Evolutionary conservation across 2,113 vertebrate genomes (phyloP).

Genomic region (Melanerpes aurifrons): DNA sequence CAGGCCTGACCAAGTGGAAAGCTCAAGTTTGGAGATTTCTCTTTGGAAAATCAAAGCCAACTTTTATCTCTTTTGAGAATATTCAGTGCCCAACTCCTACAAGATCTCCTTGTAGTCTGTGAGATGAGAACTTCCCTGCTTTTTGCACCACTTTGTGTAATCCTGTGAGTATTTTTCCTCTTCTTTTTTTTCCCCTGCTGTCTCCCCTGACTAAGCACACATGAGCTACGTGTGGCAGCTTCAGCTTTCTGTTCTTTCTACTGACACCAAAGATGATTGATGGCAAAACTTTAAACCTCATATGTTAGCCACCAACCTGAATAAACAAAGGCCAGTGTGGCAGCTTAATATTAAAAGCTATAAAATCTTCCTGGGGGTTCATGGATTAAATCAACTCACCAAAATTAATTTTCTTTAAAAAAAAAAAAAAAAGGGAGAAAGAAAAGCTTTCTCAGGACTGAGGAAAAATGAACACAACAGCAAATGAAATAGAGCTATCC

Average conservation of each 20-base stretch:
- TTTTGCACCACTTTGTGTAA: background rate
- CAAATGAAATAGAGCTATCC: slow-evolving; percentile 56
- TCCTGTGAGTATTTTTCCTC: background rate
- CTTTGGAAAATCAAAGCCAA: background rate
- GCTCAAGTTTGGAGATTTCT: background rate
- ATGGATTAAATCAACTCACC: slow-evolving; percentile 66
- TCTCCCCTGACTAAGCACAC: background rate
- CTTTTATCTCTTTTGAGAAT: background rate
- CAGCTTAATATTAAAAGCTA: slow-evolving; percentile 67
- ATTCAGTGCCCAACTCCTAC: background rate
- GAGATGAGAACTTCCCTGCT: background rate
- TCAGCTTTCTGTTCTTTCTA: background rate
- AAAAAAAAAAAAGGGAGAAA: background rate
- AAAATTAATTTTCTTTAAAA: background rate
- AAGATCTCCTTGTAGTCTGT: background rate
- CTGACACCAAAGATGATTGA: slow-evolving; percentile 48
- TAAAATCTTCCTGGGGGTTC: slow-evolving; percentile 61
- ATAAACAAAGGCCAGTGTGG: slow-evolving; percentile 61
- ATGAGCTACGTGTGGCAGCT: background rate
- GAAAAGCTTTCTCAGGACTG: slow-evolving; percentile 17
- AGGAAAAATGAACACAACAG: background rate
- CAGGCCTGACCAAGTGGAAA: background rate
- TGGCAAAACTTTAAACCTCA: slow-evolving; percentile 33
- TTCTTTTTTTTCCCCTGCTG: background rate
- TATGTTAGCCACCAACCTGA: slow-evolving; percentile 57